Conservation (phyloP, 2,797 vertebrate species). For the Hippoglossus hippoglossus region DNA sequence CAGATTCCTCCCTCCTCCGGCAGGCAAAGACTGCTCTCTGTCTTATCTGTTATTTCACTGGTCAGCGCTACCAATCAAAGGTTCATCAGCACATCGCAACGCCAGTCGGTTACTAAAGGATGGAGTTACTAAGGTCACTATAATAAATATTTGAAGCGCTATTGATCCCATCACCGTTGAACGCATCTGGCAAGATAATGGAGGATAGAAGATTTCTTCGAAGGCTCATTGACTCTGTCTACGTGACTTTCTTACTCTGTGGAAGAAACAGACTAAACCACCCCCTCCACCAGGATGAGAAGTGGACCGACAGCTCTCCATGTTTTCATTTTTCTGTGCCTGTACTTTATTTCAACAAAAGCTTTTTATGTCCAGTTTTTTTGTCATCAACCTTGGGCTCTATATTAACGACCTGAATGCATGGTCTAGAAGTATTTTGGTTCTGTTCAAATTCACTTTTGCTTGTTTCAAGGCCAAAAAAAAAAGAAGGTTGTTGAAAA, state of each 20-base stretch:
- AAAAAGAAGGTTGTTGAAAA: background rate
- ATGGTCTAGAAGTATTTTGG: too few relatives aligned
- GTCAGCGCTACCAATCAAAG: conserved; percentile 38
- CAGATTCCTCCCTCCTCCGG: conserved; percentile 31
- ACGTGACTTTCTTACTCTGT: conserved; percentile 24
- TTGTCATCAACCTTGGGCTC: background rate
- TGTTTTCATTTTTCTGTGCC: conserved; percentile 54
- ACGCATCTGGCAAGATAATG: conserved; percentile 27
- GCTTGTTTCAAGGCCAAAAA: background rate
- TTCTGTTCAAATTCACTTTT: background rate
- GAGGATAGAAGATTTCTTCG: conserved; percentile 34
- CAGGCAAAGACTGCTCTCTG: conserved; percentile 61
- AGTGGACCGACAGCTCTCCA: conserved; percentile 20
- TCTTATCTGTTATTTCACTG: conserved; percentile 38
- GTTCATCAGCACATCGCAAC: conserved; percentile 26
- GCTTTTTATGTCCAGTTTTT: conserved; percentile 15
- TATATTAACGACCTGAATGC: background rate
- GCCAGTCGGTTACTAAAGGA: conserved; percentile 73
- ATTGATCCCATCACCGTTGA: conserved; percentile 16
- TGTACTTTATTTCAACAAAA: conserved; percentile 51
- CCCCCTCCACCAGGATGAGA: conserved; percentile 3
- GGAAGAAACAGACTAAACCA: conserved; percentile 24
- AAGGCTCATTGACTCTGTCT: conserved; percentile 23
- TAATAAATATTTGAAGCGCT: conserved; percentile 34
- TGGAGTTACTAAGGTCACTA: conserved; percentile 77